phyloP scores from a whole-genome alignment of 2,888 invertebrate genomes.

The Philereme transversata region DNA sequence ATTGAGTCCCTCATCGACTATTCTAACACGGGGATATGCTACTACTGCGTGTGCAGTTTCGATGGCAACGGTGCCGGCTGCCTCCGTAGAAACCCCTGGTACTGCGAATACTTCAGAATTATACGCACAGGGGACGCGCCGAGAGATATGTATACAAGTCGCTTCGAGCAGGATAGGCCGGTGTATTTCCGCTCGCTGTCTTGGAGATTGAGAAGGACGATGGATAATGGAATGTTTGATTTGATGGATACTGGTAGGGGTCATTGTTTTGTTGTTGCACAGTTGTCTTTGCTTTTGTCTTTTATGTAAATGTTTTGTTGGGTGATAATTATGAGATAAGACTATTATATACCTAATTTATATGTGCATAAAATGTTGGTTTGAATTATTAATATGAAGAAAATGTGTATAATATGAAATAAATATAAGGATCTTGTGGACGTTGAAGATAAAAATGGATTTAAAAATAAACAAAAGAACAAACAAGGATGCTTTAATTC shows the following conservation, averaged over 20 bases:
- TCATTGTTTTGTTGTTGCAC: conserved; percentile 28
- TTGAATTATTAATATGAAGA: no score
- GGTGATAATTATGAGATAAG: neutral
- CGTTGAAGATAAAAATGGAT: neutral
- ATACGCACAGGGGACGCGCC: conserved; percentile 42
- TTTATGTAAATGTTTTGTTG: neutral
- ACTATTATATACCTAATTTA: neutral
- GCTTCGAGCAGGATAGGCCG: conserved; percentile 64
- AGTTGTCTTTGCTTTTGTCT: conserved; percentile 29
- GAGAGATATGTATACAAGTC: conserved; percentile 50
- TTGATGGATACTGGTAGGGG: conserved; percentile 50
- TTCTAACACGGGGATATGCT: conserved; percentile 50
- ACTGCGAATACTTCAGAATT: conserved; percentile 61
- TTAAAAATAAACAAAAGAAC: conserved; percentile 9
- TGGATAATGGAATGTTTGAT: conserved; percentile 65
- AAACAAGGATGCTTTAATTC: conserved; percentile 13
- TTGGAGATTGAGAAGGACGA: conserved; percentile 65
- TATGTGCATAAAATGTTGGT: neutral
- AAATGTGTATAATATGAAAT: no score
- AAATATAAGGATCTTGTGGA: neutral
- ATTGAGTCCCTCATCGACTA: conserved; percentile 60
- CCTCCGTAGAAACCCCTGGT: conserved; percentile 55
- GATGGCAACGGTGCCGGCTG: conserved; percentile 51
- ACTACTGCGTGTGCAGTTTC: conserved; percentile 63
- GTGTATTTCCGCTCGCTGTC: conserved; percentile 64